Percentiles rank a stretch among this genome's conserved stretches.
phyloP scores from a whole-genome alignment of 2,888 invertebrate species.

The Lypha dubia region DNA sequence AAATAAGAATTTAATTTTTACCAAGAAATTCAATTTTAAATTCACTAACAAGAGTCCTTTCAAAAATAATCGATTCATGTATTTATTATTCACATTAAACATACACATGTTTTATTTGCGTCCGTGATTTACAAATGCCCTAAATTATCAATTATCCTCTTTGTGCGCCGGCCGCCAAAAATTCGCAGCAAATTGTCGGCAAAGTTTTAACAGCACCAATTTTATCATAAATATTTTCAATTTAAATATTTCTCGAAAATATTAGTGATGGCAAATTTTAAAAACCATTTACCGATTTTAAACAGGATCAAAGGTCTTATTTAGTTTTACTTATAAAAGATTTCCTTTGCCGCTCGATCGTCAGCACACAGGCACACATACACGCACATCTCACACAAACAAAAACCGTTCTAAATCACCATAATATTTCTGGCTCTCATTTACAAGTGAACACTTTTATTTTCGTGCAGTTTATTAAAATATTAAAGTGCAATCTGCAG shows the following conservation, averaged over 20 bases:
- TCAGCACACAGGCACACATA: not conserved
- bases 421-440: conserved; percentile 58
- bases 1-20: no score
- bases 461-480: conserved; percentile 69
- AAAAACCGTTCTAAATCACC: conserved; percentile 49
- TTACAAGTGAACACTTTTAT: conserved; percentile 69
- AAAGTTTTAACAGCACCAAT: conserved; percentile 33
- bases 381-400: conserved; percentile 16
- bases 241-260: conserved; percentile 56
- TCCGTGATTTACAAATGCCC: not conserved
- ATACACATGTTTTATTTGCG: not conserved
- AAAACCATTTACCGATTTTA: conserved; percentile 66
- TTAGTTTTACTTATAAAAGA: conserved; percentile 56
- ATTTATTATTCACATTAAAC: no score
- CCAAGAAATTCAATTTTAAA: no score
- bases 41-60: no score
- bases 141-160: conserved; percentile 42
- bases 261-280: conserved; percentile 55
- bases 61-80: no score
- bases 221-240: conserved; percentile 49
- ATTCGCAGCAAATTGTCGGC: conserved; percentile 53
- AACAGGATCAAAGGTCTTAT: conserved; percentile 66
- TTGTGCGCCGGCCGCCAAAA: not conserved
- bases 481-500: conserved; percentile 41
- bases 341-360: conserved; percentile 28